Conservation (phyloP, 2,888 invertebrate species). For the Ryuthela nishihirai region DNA sequence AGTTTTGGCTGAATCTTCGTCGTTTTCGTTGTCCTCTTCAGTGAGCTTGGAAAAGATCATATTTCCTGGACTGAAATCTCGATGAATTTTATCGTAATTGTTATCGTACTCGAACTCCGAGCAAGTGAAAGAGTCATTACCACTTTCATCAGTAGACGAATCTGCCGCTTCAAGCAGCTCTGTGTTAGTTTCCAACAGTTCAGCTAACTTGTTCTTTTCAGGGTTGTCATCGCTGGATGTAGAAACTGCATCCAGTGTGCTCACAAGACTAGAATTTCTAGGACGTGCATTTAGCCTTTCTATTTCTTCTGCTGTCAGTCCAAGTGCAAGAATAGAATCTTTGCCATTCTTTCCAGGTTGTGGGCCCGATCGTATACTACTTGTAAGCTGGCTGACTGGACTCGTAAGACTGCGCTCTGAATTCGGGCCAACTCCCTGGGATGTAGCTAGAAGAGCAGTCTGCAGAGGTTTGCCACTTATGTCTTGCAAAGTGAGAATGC, state of each 20-base stretch:
- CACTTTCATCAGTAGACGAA: background rate
- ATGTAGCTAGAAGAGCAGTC: conserved; percentile 83
- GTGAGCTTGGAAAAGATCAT: conserved; percentile 57
- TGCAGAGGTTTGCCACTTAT: conserved; percentile 89
- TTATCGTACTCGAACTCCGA: background rate
- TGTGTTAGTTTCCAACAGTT: background rate
- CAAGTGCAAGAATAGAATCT: conserved; percentile 63
- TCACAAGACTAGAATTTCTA: background rate
- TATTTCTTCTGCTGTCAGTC: conserved; percentile 60
- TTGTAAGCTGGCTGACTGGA: conserved; percentile 75
- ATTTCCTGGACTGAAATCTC: conserved; percentile 54
- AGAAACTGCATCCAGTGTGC: background rate
- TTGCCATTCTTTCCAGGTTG: conserved; percentile 7
- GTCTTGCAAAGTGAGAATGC: conserved; percentile 85
- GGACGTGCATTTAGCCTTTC: conserved; percentile 51
- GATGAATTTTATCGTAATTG: conserved; percentile 45
- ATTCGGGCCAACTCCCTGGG: conserved; percentile 67
- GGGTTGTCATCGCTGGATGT: background rate
- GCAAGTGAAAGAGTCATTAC: background rate
- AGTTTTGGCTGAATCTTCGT: conserved; percentile 48
- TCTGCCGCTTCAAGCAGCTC: conserved; percentile 46
- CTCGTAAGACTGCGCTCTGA: conserved; percentile 88
- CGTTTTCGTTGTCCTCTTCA: background rate
- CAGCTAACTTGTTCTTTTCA: background rate
- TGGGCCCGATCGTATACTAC: conserved; percentile 46